These are phyloP conservation scores for Ephestia elutella DNA, from an alignment of 1,140 invertebrate species.

Conservation along the genomic window DNA sequence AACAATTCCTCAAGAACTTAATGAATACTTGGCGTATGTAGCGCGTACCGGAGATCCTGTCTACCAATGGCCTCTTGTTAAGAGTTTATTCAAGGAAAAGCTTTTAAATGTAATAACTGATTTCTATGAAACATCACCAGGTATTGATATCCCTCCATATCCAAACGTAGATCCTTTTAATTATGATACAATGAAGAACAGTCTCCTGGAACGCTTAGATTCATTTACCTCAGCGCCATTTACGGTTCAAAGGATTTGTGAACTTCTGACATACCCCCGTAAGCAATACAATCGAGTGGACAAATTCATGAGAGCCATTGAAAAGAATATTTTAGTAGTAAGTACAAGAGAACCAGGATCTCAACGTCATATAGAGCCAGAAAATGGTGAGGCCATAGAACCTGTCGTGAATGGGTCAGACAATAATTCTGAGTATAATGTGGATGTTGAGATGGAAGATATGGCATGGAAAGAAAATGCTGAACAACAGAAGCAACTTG, in stretches of 20 bases:
- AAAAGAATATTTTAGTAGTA: conserved; percentile 96
- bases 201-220: conserved; percentile 88
- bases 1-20: conserved; percentile 90
- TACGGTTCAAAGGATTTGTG: conserved; percentile 96
- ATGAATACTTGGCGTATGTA: conserved; percentile 92
- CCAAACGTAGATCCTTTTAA: conserved; percentile 94
- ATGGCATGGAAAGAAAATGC: conserved; percentile 74
- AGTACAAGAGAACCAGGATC: conserved; percentile 92
- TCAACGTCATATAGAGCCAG: conserved; percentile 75
- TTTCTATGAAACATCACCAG: conserved; percentile 86
- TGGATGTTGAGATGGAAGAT: conserved; percentile 82
- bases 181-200: conserved; percentile 91
- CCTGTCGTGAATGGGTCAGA: conserved; percentile 76
- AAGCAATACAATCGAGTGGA: conserved; percentile 96
- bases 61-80: conserved; percentile 92
- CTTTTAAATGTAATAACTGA: conserved; percentile 89
- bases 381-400: conserved; percentile 80
- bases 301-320: conserved; percentile 96
- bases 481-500: conserved; percentile 34
- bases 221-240: conserved; percentile 93
- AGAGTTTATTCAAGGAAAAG: conserved; percentile 91
- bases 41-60: conserved; percentile 95
- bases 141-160: conserved; percentile 83
- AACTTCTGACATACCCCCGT: conserved; percentile 91
- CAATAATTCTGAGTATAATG: conserved; percentile 78